Evolutionary conservation across 2,113 vertebrate genomes (phyloP).

Genomic region (Myrmecophaga tridactyla): DNA sequence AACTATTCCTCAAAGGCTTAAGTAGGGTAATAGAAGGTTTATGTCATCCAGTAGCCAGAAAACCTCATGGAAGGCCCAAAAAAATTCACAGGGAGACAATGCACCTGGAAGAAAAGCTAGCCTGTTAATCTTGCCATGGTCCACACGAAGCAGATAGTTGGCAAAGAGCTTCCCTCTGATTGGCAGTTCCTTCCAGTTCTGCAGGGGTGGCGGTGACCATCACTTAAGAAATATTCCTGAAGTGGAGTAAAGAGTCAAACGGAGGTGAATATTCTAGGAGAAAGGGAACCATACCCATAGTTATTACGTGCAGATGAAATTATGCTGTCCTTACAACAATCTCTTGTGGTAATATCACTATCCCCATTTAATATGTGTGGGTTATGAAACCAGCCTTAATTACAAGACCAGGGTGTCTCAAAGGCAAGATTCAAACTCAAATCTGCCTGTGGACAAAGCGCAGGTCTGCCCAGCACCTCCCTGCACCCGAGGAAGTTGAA

Average conservation of each 20-base stretch:
- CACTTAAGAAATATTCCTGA: not conserved
- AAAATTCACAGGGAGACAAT: no score
- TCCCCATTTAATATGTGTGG: not conserved
- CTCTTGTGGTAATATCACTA: not conserved
- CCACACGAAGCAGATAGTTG: not conserved
- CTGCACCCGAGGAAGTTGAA: not conserved
- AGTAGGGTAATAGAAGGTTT: not conserved
- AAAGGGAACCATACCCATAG: not conserved
- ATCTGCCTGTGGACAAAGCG: not conserved
- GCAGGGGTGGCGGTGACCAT: no score
- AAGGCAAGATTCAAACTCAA: not conserved
- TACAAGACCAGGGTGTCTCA: not conserved
- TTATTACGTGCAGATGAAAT: not conserved
- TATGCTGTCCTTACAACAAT: not conserved
- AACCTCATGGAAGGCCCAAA: not conserved
- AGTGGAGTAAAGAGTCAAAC: no score
- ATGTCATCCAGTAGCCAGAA: not conserved
- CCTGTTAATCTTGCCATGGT: not conserved
- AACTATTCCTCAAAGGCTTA: not conserved
- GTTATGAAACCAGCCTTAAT: not conserved
- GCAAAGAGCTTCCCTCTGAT: not conserved
- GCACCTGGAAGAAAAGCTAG: not conserved
- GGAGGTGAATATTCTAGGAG: not conserved
- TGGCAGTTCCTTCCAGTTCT: not conserved
- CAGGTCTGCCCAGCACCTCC: not conserved